phyloP scores from a whole-genome alignment of 2,888 invertebrate genomes.

The Amphipoea lucens region DNA sequence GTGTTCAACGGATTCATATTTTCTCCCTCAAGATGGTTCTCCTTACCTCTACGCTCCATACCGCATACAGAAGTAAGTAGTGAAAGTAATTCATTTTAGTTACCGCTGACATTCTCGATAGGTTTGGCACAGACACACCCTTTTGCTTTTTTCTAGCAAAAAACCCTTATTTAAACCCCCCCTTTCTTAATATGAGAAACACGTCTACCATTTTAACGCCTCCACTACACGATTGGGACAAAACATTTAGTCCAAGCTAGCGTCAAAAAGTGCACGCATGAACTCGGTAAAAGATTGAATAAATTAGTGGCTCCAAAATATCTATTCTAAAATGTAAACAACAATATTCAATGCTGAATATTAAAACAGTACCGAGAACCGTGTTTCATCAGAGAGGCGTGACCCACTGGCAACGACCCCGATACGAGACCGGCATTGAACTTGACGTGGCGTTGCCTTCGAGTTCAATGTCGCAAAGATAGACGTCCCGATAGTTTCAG shows the following conservation, averaged over 20 bases:
- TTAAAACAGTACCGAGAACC: background rate
- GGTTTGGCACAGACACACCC: background rate
- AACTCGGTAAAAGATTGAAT: background rate
- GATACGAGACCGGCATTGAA: conserved; percentile 41
- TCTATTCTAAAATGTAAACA: background rate
- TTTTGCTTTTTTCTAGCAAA: background rate
- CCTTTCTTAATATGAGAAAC: background rate
- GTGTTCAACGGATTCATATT: too few species aligned
- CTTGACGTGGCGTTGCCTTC: conserved; percentile 7
- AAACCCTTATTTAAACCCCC: background rate
- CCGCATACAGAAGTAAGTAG: background rate
- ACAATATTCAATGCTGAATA: background rate
- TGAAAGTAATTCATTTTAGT: background rate
- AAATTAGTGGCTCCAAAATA: background rate
- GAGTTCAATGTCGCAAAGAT: conserved; percentile 39
- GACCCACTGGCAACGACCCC: conserved; percentile 47
- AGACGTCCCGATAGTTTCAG: background rate
- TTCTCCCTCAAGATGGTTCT: too few species aligned
- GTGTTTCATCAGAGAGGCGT: background rate
- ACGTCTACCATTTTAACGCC: background rate
- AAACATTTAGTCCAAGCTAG: background rate
- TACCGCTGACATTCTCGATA: background rate
- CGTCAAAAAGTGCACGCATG: too few species aligned
- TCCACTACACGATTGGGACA: background rate
- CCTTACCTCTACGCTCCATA: too few species aligned